Conservation (phyloP, 2,888 invertebrate genomes). For the Drosophila longiperda region DNA sequence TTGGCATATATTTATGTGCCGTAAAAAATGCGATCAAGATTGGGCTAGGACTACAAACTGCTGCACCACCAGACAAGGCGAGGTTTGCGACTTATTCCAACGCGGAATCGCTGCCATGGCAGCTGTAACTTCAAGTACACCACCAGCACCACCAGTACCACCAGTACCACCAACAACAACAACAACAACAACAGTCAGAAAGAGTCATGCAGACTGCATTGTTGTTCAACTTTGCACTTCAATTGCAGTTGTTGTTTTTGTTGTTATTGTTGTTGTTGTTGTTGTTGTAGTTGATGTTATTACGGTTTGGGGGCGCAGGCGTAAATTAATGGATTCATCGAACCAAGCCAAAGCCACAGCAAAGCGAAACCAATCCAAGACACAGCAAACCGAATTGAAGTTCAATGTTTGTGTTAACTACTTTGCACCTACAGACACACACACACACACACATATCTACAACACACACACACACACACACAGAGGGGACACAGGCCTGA, state of each 20-base stretch:
- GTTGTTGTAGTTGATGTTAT: slow-evolving; percentile 46
- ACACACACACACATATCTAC: not conserved
- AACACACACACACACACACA: too few relatives aligned
- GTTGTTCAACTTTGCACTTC: slow-evolving; percentile 78
- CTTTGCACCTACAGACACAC: slow-evolving; percentile 59
- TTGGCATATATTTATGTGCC: slow-evolving; percentile 82
- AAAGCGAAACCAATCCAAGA: slow-evolving; percentile 1
- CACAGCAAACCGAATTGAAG: slow-evolving; percentile 51
- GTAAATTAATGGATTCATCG: slow-evolving; percentile 80
- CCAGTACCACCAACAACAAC: slow-evolving; percentile 13
- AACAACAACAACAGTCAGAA: slow-evolving; percentile 12
- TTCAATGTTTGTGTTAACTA: slow-evolving; percentile 80
- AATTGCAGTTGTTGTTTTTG: slow-evolving; percentile 52
- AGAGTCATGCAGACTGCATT: slow-evolving; percentile 36
- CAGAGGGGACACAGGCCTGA: slow-evolving; percentile 24
- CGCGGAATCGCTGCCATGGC: slow-evolving; percentile 32
- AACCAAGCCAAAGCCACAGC: slow-evolving; percentile 24
- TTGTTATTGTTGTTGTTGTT: slow-evolving; percentile 31
- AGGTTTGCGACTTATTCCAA: slow-evolving; percentile 58
- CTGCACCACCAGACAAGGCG: slow-evolving; percentile 61
- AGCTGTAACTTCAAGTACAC: slow-evolving; percentile 51
- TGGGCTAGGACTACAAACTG: slow-evolving; percentile 64
- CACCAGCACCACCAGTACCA: slow-evolving; percentile 11
- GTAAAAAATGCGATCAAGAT: slow-evolving; percentile 82
- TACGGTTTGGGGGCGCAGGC: slow-evolving; percentile 72